Evolutionary conservation across 2,113 vertebrate genomes (phyloP).

Genomic region (Sula dactylatra): DNA sequence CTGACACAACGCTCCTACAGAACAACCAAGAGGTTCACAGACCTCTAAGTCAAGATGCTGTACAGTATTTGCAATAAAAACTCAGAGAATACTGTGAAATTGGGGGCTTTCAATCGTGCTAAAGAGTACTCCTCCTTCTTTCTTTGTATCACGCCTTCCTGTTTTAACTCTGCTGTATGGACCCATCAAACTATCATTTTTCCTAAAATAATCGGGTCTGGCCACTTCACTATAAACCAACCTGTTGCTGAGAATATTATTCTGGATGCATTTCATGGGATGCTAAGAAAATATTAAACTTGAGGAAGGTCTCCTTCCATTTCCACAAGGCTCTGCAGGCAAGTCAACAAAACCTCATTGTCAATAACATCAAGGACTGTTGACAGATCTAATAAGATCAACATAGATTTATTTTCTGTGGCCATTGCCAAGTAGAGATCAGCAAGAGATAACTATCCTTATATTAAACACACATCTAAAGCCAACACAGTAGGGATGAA

Average conservation of each 20-base stretch:
- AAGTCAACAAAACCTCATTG: constrained; percentile 60
- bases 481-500: constrained; percentile 30
- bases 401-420: constrained; percentile 51
- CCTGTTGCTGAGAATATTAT: background rate
- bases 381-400: constrained; percentile 66
- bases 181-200: background rate
- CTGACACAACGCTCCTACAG: background rate
- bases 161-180: background rate
- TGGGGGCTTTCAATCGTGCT: background rate
- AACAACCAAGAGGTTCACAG: background rate
- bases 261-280: background rate
- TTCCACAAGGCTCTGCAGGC: constrained; percentile 9
- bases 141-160: background rate
- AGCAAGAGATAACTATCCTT: constrained; percentile 33
- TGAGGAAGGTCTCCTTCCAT: constrained; percentile 37
- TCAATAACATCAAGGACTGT: constrained; percentile 65
- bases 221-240: background rate
- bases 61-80: background rate
- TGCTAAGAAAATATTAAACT: constrained; percentile 12
- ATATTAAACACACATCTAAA: constrained; percentile 55
- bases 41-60: background rate
- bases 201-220: background rate
- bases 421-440: constrained; percentile 46
- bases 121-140: background rate
- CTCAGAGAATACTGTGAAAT: background rate